Evolutionary conservation across 2,113 vertebrate genomes (phyloP), one percentile per base, ranked within the genome.

Genomic region (Nipponia nippon): DNA sequence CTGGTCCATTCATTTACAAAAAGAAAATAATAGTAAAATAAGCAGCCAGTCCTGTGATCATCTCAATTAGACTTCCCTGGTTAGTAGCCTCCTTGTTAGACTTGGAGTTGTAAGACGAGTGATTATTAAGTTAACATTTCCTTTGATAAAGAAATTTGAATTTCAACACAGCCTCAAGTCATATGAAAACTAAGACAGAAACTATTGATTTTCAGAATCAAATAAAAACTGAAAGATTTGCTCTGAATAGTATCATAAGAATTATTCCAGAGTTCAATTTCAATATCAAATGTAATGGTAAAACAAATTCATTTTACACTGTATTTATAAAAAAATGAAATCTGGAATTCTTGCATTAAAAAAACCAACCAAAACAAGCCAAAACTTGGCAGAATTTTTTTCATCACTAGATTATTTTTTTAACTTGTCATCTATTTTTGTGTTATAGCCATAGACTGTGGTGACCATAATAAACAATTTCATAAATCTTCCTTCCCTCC

Each of bases 1-100:
- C 59, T 71, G 90, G 94, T 96, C 52, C 89, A 71, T 96, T 95
- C 58, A 89, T 77, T 94, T 93, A 91, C n/a, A 90, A 97, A 97
- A 97, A 95, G 66, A 80, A 95, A 91, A 56, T 67, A 61, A 36
- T 94, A 92, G 59, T 94, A 92, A 96, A 65, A 20, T 92, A 96
- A 93, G 97, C 92, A 97, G 73, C 80, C 96, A 44, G 16, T 82
- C 30, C 40, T n/a, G 3, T 69, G 16, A 70, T 86, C 61, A 77
- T 47, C 10, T 79, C 50, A 58, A 65, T 81, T 87, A 70, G 72
- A 85, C 73, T 63, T 89, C 93, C 88, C 47, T 93, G 52, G 61
- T 88, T 42, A 76, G 61, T 53, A 93, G 55, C 25, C 19, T 44
- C 63, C 65, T 94, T 32, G 32, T 58, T 65, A 30, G 44, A 84